Conservation (phyloP, 2,888 invertebrate species). For the Chaitophorus viminalis region DNA sequence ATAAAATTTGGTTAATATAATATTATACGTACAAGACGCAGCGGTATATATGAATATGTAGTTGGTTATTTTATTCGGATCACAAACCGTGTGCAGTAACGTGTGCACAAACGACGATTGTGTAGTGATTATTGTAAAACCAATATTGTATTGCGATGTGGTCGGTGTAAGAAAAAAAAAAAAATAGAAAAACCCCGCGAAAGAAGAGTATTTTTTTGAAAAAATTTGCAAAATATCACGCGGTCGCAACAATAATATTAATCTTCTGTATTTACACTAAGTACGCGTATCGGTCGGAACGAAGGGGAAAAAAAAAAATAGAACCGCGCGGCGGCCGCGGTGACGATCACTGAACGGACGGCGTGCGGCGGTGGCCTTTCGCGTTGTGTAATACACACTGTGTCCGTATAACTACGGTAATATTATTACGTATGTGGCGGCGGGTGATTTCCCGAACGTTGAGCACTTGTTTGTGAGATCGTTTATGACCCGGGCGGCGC, state of each 20-base stretch:
- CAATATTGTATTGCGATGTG: too few relatives aligned
- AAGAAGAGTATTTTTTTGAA: too few relatives aligned
- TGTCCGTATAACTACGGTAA: neutral
- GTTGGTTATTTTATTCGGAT: too few relatives aligned
- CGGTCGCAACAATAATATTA: too few relatives aligned
- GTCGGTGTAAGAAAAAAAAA: neutral
- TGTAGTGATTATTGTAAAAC: too few relatives aligned
- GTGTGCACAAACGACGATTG: too few relatives aligned
- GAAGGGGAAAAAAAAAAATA: too few relatives aligned
- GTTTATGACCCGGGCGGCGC: constrained; percentile 65
- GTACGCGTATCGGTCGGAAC: neutral
- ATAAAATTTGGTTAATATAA: too few relatives aligned
- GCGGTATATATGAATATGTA: too few relatives aligned
- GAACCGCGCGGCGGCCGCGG: constrained; percentile 33
- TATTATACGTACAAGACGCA: too few relatives aligned
- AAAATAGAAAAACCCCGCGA: too few relatives aligned
- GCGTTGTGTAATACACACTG: constrained; percentile 42
- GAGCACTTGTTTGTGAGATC: constrained; percentile 54
- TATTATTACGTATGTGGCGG: constrained; percentile 13
- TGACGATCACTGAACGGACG: constrained; percentile 22
- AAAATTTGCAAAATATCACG: neutral
- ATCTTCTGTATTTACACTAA: neutral
- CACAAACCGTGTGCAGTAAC: too few relatives aligned
- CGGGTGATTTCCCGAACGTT: constrained; percentile 64
- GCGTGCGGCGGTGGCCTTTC: constrained; percentile 37